Base-by-base conservation (phyloP, 2,888 invertebrate species). In the Hirtodrosophila cameraria region DNA sequence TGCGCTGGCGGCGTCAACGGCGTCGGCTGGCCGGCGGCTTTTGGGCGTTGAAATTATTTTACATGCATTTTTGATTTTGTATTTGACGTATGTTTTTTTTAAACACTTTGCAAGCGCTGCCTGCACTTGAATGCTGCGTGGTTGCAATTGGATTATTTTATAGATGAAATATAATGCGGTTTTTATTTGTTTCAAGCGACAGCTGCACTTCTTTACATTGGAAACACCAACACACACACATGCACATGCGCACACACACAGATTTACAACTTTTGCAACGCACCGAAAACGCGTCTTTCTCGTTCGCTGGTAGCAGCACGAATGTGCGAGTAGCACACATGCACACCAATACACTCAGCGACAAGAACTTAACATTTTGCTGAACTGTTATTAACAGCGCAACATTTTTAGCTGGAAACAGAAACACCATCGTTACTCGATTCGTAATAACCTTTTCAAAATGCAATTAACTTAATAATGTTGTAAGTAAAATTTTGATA, bases 121-220 rank as follows among this genome's bases (percentile, higher is more conserved):
- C 30, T 52, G 33, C 53, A 67, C 55, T 57, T 42, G n/a, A 33
- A 25, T 48, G 45, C 43, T 50, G 41, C 52, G 43, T 43, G 41
- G 38, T 55, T 57, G 52, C 55, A 60, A 53, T 57, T 45, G 46
- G 36, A 59, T 60, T 58, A 15, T 53, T 46, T 50, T 57, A 25
- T 49, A 38, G 39, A 41, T 38, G 33, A 23, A 31, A n/a, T 39
- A 35, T 33, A 13, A 45, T 74, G 62, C 46, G 57, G 28, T 65
- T 84, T 85, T 73, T 75, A 75, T 86, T 83, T 71, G 74, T 67
- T 74, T 65, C 31, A 65, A 53, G 45, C 85, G 81, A 84, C 82
- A 82, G 82, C 87, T 82, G 87, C 87, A 82, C 61, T 78, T 65
- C 42, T 53, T 36, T 20, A 55, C 33, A 50, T 64, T 71, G n/a